A percentile compares a stretch with the other conserved stretches of the same genome.
Evolutionary conservation across 2,797 vertebrate species (phyloP).

Genomic region (Varecia variegata): DNA sequence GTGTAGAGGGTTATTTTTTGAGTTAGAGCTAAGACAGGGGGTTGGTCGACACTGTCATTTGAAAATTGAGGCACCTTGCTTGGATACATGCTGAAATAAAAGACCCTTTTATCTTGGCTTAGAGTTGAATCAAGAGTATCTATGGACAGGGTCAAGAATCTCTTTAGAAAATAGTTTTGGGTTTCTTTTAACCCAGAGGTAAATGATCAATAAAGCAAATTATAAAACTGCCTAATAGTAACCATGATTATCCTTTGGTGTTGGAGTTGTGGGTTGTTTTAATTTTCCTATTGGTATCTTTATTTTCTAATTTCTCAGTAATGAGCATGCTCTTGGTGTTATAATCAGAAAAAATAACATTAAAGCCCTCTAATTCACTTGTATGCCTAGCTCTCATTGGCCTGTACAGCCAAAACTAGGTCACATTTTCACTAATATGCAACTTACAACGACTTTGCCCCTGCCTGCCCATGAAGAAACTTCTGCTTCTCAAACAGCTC

Average conservation of each 20-base stretch:
- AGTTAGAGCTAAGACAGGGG: neutral
- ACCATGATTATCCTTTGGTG: neutral
- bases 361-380: neutral
- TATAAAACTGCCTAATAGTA: slow-evolving; percentile 1
- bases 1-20: neutral
- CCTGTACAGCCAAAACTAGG: neutral
- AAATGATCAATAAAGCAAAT: slow-evolving; percentile 24
- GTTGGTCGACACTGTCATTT: neutral
- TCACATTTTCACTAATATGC: slow-evolving; percentile 29
- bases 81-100: neutral
- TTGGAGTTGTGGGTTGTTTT: neutral
- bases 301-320: slow-evolving; percentile 36
- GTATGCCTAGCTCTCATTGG: neutral
- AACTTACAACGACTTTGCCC: slow-evolving; percentile 21
- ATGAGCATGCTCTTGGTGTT: slow-evolving; percentile 6
- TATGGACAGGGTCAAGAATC: neutral
- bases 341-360: slow-evolving; percentile 32
- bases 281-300: slow-evolving; percentile 23
- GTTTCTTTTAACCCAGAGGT: neutral
- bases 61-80: neutral
- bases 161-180: neutral
- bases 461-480: neutral
- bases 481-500: neutral
- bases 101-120: neutral
- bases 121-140: neutral